Evolutionary conservation across 2,797 vertebrate species (phyloP).

Genomic region (Sylvilagus floridanus): DNA sequence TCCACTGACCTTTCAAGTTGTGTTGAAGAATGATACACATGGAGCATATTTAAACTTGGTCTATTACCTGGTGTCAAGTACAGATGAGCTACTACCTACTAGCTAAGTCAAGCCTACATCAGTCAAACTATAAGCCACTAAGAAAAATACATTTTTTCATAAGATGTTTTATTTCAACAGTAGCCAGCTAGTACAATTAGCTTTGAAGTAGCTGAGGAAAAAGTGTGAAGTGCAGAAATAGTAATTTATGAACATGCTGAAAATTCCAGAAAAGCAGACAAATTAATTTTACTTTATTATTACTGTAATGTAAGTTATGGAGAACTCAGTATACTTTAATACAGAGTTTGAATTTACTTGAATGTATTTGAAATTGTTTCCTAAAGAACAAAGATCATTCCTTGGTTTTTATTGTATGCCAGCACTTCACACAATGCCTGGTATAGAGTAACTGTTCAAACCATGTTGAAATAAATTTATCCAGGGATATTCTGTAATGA

Average conservation of each 20-base stretch:
- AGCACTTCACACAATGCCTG: neutral
- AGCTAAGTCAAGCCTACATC: neutral
- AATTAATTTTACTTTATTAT: neutral
- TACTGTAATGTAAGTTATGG: neutral
- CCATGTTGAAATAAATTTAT: neutral
- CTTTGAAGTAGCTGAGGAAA: neutral
- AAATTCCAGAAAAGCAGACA: neutral
- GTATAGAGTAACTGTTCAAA: neutral
- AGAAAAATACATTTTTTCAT: constrained; percentile 20
- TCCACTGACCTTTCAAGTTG: neutral
- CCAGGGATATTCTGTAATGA: constrained; percentile 1
- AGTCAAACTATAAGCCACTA: neutral
- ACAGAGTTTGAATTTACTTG: neutral
- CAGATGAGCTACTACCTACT: neutral
- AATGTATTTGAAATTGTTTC: constrained; percentile 4
- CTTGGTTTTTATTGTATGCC: neutral
- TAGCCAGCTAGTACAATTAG: neutral
- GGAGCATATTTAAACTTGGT: neutral
- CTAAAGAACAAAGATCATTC: neutral
- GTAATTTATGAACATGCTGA: neutral
- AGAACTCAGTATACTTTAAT: neutral
- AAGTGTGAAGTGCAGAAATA: neutral
- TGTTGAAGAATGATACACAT: neutral
- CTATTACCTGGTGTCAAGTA: neutral
- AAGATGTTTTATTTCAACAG: neutral